Percentiles rank a stretch among this genome's conserved stretches.
These are phyloP conservation scores for Pipistrellus pygmaeus DNA, from an alignment of 2,797 vertebrate species.

Conservation along the genomic window DNA sequence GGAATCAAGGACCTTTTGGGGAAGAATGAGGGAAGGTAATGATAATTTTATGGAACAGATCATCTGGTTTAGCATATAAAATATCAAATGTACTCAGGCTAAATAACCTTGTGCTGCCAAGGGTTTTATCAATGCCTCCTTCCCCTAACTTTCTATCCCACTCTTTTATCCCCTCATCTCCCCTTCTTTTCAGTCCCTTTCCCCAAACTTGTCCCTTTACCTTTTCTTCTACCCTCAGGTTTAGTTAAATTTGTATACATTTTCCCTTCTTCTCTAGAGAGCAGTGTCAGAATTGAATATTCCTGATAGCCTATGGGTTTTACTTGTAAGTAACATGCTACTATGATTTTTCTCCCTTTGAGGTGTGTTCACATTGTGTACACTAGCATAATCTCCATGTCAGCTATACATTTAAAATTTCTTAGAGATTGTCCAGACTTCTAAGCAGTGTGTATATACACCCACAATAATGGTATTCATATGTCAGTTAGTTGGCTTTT, in stretches of 20 bases:
- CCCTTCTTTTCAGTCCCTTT: not conserved
- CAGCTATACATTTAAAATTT: not conserved
- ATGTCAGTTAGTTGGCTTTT: not conserved
- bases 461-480: not conserved
- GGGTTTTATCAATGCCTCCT: not conserved
- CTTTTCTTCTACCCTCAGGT: conserved; percentile 36
- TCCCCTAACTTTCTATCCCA: not conserved
- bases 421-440: conserved; percentile 19
- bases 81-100: not conserved
- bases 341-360: not conserved
- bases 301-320: conserved; percentile 54
- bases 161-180: not conserved
- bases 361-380: conserved; percentile 33
- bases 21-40: not conserved
- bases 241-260: conserved; percentile 62
- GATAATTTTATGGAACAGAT: not conserved
- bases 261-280: conserved; percentile 49
- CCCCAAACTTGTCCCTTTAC: not conserved
- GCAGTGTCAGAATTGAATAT: conserved; percentile 67
- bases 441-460: conserved; percentile 34
- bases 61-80: conserved; percentile 17
- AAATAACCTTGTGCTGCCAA: not conserved
- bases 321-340: conserved; percentile 26
- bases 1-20: not conserved
- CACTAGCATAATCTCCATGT: not conserved